Base-by-base conservation (phyloP, 2,797 vertebrate species). In the Staurois parvus region DNA sequence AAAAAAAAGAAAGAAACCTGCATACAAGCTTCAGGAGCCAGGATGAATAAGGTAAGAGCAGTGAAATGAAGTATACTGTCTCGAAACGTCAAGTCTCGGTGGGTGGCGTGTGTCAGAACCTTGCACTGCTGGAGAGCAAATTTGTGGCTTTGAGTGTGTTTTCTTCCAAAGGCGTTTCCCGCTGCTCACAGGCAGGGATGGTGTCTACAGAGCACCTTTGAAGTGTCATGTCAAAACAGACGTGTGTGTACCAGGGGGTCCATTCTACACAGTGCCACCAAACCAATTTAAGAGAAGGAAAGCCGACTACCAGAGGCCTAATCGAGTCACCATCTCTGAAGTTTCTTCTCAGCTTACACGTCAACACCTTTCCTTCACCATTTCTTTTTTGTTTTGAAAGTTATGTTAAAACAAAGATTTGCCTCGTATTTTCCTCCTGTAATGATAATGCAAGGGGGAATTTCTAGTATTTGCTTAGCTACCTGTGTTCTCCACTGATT, bases 201-300 rank as follows among this genome's bases (percentile, higher is more conserved):
- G 93, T 86, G 93, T 94, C 96, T 95, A 83, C 9, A 90, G 87
- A 86, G 52, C 93, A 89, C 69, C 97, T 98, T 98, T 98, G 96
- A 99, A 96, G 95, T 98, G 97, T 97, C 97, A 96, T 77, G 91
- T 97, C 96, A 92, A 87, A 87, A 48, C 88, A 76, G 72, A 73
- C 79, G 88, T 83, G 86, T 78, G 8, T 79, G 13, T 28, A 12
- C 87, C 28, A n/a, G 42, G 89, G 90, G 91, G 87, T 88, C 91
- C 6, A 42, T 88, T 86, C 88, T 85, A 88, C 64, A 19, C 19
- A 89, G 90, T 86, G 83, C 84, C 90, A 90, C 90, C 90, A 90
- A 90, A 86, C 83, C 89, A 90, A 88, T 90, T 91, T 89, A 88
- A 85, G 84, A 62, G 37, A 76, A 72, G 73, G 88, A 70, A 81